Conservation (phyloP, 92 coral and sea anemone genomes). For the Desmophyllum pertusum region DNA sequence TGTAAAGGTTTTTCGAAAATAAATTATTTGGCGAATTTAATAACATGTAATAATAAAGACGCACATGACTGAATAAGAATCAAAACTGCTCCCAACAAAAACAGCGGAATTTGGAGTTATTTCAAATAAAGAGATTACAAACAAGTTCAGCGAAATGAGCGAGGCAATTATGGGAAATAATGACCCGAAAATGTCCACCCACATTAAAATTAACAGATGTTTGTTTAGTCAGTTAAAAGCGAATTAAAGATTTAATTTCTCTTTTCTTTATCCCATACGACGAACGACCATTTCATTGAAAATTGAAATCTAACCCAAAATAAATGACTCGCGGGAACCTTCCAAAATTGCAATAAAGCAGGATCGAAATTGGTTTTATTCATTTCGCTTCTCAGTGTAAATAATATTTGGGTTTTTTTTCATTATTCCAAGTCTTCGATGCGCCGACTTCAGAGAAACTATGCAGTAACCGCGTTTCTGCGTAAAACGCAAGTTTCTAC, state of each 20-base stretch:
- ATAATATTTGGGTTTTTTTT: not conserved
- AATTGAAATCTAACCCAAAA: not conserved
- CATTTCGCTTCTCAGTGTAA: not conserved
- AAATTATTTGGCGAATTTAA: not conserved
- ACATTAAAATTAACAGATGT: conserved; percentile 21
- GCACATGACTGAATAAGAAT: not conserved
- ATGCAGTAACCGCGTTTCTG: not conserved
- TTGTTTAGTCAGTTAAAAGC: conserved; percentile 2
- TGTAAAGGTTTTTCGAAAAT: not conserved
- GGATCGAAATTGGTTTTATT: not conserved
- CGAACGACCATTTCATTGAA: not conserved
- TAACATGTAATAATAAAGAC: too few relatives aligned
- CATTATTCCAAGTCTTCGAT: not conserved
- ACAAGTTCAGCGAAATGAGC: not conserved
- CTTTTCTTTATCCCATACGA: not conserved
- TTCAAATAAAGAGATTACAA: not conserved
- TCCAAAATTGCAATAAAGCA: not conserved
- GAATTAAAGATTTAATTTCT: conserved; percentile 2
- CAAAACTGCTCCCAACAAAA: not conserved
- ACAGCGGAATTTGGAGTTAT: conserved; percentile 3
- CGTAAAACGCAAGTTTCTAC: too few relatives aligned
- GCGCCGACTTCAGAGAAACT: not conserved
- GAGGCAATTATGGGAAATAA: conserved; percentile 20
- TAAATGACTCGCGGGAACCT: not conserved
- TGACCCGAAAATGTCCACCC: conserved; percentile 26